Base-by-base conservation (phyloP, 2,113 vertebrate species). In the Excalfactoria chinensis region DNA sequence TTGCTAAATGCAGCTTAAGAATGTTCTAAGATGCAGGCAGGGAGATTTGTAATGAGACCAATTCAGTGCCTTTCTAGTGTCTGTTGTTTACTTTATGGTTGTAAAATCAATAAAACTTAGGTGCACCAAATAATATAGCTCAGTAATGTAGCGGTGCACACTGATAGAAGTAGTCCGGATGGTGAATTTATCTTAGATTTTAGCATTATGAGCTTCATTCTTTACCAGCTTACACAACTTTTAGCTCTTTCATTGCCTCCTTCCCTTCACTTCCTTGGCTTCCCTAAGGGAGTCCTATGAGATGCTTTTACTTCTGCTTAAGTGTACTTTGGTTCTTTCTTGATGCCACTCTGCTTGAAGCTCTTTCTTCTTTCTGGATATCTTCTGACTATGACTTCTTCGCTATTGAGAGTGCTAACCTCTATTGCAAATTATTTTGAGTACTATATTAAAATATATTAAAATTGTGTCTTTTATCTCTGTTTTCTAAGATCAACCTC, bases 1-100 rank as follows among this genome's bases (percentile, higher is more conserved):
- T 92, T 87, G 81, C 81, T 95, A 87, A 96, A 89, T 80, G 84
- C 89, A 85, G 91, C 95, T 96, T 91, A 96, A 92, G 81, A 87
- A 73, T 69, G 56, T 92, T 89, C 78, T 68, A 44, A 83, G 91
- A 76, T 74, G 70, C 71, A 91, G 81, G 46, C 79, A 41, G 90
- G 53, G 80, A 92, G 93, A 90, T 94, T 93, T 93, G 91, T 93
- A 94, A 87, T 90, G 78, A 92, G 84, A 87, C 87, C 60, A 73
- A 48, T 34, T 74, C 81, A 67, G 43, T 67, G 64, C 87, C 60
- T 92, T 96, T 90, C 91, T 80, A 25, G 71, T 76, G 68, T 79
- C 84, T 3, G 14, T 73, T 91, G 71, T 67, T 93, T 93, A 77
- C 78, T 92, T 89, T 96, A 20, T 75, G 67, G 86, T 70, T 76